Evolutionary conservation across 2,113 vertebrate species (phyloP).

Genomic region (Callipepla californica): DNA sequence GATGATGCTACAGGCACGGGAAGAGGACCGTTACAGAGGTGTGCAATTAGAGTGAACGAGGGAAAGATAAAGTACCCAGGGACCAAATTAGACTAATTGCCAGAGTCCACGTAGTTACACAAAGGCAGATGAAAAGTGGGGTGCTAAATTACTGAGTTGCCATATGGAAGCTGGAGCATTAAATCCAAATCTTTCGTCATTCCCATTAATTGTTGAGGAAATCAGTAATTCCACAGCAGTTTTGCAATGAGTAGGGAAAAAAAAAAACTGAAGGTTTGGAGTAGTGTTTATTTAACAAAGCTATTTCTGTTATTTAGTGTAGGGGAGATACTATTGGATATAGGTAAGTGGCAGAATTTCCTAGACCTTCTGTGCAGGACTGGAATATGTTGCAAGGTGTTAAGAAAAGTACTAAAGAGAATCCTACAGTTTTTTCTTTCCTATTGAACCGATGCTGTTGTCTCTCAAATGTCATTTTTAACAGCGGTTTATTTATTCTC

Average conservation of each 20-base stretch:
- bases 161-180: neutral
- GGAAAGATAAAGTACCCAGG: neutral
- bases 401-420: neutral
- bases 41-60: neutral
- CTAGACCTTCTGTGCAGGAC: neutral
- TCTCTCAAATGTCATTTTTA: neutral
- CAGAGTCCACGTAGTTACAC: neutral
- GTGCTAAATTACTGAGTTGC: neutral
- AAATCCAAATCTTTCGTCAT: neutral
- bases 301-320: neutral
- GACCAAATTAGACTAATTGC: neutral
- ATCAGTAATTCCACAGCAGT: neutral
- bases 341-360: neutral
- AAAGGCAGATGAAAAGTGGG: neutral
- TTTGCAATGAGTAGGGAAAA: neutral
- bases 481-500: neutral
- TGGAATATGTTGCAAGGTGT: neutral
- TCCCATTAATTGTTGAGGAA: neutral
- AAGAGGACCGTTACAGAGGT: neutral
- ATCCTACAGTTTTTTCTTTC: neutral
- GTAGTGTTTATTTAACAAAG: neutral
- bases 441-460: neutral
- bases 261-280: neutral
- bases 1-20: neutral
- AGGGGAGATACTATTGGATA: neutral